Evolutionary conservation across 2,113 vertebrate species (phyloP).

Genomic region (Merops nubicus): DNA sequence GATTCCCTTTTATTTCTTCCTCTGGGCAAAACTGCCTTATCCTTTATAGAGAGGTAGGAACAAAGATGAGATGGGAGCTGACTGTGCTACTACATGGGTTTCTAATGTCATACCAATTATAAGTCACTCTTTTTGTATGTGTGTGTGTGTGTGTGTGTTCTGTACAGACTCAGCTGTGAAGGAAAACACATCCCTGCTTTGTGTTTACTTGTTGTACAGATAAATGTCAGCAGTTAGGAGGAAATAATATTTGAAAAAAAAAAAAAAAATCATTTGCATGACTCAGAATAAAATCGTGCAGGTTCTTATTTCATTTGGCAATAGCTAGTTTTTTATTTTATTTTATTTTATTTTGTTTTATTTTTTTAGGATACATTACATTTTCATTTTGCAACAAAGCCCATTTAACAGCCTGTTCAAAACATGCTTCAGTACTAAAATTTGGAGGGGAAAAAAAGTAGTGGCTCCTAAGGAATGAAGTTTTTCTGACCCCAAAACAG

Average conservation of each 20-base stretch:
- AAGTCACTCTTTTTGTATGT: conserved; percentile 20
- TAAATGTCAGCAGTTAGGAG: conserved; percentile 20
- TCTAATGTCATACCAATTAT: conserved; percentile 72
- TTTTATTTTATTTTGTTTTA: background rate
- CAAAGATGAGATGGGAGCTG: conserved; percentile 72
- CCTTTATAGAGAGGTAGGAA: conserved; percentile 73
- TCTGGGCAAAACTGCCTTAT: conserved; percentile 78
- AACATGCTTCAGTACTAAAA: background rate
- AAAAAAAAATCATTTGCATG: conserved; percentile 23
- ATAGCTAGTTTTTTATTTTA: background rate
- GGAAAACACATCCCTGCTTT: conserved; percentile 50
- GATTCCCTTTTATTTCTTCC: conserved; percentile 79
- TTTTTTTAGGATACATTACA: background rate
- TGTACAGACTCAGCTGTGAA: conserved; percentile 51
- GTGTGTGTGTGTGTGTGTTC: background rate
- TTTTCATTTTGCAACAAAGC: background rate
- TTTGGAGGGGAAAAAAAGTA: background rate
- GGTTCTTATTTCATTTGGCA: conserved; percentile 13
- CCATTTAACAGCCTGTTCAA: background rate
- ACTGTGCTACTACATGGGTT: conserved; percentile 60
- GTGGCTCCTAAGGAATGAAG: background rate
- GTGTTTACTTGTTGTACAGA: conserved; percentile 56
- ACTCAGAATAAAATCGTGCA: background rate
- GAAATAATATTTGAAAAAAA: conserved; percentile 31
- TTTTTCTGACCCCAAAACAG: background rate